Evolutionary conservation across 2,797 vertebrate genomes (phyloP), one percentile per base, ranked within the genome.

Genomic region (Xenopus petersii): DNA sequence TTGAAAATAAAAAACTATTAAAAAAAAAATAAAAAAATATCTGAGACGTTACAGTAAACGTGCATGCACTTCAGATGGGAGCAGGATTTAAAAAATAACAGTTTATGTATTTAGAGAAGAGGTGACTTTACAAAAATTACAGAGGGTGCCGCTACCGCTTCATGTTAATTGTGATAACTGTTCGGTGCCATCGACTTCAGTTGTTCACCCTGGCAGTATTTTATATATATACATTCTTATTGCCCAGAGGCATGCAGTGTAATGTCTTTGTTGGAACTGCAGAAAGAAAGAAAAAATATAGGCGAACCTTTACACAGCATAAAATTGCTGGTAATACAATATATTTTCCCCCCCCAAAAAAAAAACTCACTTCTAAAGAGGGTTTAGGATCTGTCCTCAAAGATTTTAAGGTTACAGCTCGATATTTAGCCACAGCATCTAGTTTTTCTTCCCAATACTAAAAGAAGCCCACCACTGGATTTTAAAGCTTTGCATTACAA

Each of bases 1-100:
- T n/a, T n/a, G n/a, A n/a, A n/a, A n/a, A n/a, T n/a, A n/a, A n/a
- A n/a, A n/a, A n/a, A n/a, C n/a, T n/a, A n/a, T n/a, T n/a, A n/a
- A n/a, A n/a, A n/a, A n/a, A n/a, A n/a, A n/a, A n/a, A n/a, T n/a
- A n/a, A n/a, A 93, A 92, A 92, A 89, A 89, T 91, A 86, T 89
- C 89, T 88, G 87, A 92, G 92, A 94, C 88, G 83, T 90, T 91
- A 95, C 92, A 87, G 93, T 91, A 92, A 94, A 91, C 93, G 91
- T 91, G 94, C 95, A 96, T 96, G 95, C 95, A 96, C 89, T 83
- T 88, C 89, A 94, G 93, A 96, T 91, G 93, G 94, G 95, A 95
- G 92, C 88, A 87, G 92, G 88, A 12, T 15, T 55, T 84, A 88
- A 94, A 94, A 94, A 93, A 94, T 92, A 93, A 93, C 12, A 94